Base-by-base conservation (phyloP, 2,797 vertebrate species). In the Balearica regulorum region DNA sequence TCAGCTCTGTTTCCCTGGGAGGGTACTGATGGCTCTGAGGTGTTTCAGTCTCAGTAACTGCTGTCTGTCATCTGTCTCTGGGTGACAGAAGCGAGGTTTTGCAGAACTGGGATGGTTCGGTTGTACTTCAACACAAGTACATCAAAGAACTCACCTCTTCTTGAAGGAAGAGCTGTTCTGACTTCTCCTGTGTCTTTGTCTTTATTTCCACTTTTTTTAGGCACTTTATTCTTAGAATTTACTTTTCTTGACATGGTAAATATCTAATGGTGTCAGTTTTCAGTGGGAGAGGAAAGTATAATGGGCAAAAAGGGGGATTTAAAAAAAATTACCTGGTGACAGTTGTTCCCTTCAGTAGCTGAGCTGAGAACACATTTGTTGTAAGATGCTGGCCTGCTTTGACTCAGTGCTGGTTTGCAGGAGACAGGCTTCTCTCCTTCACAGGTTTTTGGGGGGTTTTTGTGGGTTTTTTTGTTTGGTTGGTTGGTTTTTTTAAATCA, bases 31-130 rank as follows among this genome's bases (percentile, higher is more conserved):
- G 24, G 2, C 2, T 2, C 62, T 10, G 9, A 24, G 58, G 9
- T 17, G 0, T 8, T 15, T 13, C 39, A 14, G 19, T 11, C 5
- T 10, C 37, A 33, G 25, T 4, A 1, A 12, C 0, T 10, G 25
- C 90, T 83, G 24, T 25, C 69, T 60, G 33, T 16, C 86, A n/a
- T n/a, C 39, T 39, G 39, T 78, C 78, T 33, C 12, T 11, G 51
- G 28, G 49, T 31, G 72, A 28, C 28, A 65, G 25, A 9, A 3
- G 14, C 22, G 3, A 21, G 58, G 35, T 4, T 37, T 31, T 48
- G 60, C 37, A 19, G 39, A 33, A 7, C 31, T 18, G 75, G 49
- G 35, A 8, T 13, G 8, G 31, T 44, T 54, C 0, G 2, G 37
- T 16, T 4, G 0, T n/a, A 21, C 6, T 3, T 39, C 54, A 20